Evolutionary conservation across 2,888 invertebrate species (phyloP).

Genomic region (Limnephilus marmoratus): DNA sequence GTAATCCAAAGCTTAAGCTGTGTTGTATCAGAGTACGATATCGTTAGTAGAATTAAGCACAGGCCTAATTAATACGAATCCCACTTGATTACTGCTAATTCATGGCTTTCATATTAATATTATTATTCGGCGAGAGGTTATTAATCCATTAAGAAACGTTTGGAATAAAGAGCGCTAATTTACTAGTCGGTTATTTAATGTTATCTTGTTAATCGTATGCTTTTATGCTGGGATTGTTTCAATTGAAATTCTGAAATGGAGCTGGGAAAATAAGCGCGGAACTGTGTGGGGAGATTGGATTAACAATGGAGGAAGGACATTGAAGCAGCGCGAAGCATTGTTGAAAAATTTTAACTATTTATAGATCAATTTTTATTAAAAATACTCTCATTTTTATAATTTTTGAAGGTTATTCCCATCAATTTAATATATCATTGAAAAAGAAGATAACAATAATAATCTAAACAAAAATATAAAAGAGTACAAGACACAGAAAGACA

Average conservation of each 20-base stretch:
- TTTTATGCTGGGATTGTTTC: not conserved
- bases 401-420: too few relatives aligned
- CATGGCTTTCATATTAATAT: conserved; percentile 2
- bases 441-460: too few relatives aligned
- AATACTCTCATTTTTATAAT: too few relatives aligned
- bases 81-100: not conserved
- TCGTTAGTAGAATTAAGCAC: not conserved
- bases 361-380: not conserved
- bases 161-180: not conserved
- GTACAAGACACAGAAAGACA: too few relatives aligned
- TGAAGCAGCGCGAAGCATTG: not conserved
- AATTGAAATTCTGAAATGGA: not conserved
- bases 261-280: not conserved
- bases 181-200: not conserved
- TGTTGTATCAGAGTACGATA: not conserved
- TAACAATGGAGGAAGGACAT: not conserved
- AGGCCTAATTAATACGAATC: not conserved
- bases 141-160: not conserved
- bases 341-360: not conserved
- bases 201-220: not conserved
- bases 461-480: too few relatives aligned
- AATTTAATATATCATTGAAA: too few relatives aligned
- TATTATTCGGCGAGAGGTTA: not conserved
- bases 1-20: not conserved
- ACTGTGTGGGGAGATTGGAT: not conserved